phyloP scores from a whole-genome alignment of 2,797 vertebrate genomes.

The Erethizon dorsatum region DNA sequence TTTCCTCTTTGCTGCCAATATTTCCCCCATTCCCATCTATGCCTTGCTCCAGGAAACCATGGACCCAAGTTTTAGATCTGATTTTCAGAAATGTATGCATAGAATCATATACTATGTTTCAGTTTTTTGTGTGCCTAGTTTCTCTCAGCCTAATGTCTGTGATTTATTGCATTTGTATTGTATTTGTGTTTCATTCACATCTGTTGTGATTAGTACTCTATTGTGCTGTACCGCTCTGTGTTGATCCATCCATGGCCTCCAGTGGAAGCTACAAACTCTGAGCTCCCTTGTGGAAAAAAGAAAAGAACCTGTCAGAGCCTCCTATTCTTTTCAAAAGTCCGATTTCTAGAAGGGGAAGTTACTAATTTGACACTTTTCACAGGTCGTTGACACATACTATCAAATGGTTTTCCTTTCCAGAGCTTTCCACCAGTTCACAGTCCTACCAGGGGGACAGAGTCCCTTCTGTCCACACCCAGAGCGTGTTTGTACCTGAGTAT shows the following conservation, averaged over 20 bases:
- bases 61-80: conserved; percentile 1
- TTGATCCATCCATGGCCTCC: neutral
- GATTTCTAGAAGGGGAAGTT: conserved; percentile 34
- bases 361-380: neutral
- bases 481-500: neutral
- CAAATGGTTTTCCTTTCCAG: neutral
- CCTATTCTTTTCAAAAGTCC: conserved; percentile 17
- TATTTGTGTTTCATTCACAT: neutral
- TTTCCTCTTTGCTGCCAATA: neutral
- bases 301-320: neutral
- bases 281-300: neutral
- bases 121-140: neutral
- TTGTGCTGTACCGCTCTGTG: neutral
- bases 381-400: neutral
- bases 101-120: neutral
- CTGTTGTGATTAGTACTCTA: neutral
- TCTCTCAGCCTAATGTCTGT: neutral
- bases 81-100: neutral
- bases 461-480: neutral
- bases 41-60: neutral
- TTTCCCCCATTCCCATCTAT: neutral
- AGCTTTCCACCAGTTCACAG: neutral
- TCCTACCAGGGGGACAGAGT: neutral
- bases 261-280: neutral
- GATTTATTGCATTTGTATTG: neutral